Evolutionary conservation across 2,888 invertebrate species (phyloP), one percentile per base, ranked within the genome.

Genomic region (Conchocele bisecta): DNA sequence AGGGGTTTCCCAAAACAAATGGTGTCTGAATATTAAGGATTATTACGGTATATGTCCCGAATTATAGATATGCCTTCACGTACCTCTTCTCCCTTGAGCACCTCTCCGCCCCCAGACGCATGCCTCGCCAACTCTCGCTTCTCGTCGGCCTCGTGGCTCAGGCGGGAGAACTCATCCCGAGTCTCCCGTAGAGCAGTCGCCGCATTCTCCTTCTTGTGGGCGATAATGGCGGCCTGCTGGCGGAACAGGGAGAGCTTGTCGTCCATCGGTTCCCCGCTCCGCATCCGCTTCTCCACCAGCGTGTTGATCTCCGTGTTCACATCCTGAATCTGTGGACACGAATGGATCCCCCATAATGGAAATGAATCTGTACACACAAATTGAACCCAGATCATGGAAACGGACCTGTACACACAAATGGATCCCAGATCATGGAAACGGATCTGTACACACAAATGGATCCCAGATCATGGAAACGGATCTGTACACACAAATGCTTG

Each of bases 171-270:
- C 42, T 94, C 93, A 46, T 93, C 93, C 72, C 94, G 93, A 0
- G 94, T 90, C 67, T 95, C 94, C 75, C 94, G 93, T 28, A 96
- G 93, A 66, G 93, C 93, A 75, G 94, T 94, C 0, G 95, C 95
- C 37, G 95, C 94, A 17, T 93, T 93, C 75, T 95, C 95, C 89
- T 97, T 97, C 89, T 96, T 96, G 66, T 96, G 94, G 13, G 94
- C 93, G 50, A 96, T 95, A 26, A 95, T 94, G 0, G 94, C 93
- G 0, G 96, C 96, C 91, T 97, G 97, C 87, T 97, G 96, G 33
- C 96, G 93, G 88, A 96, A 97, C 44, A 96, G 94, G 1, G 95
- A 94, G 74, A 96, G 92, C 89, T 96, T 95, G 89, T 96, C 96
- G 76, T 93, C 93, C 42, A 91, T 90, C 1, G 94, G 94, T 67